These are phyloP conservation scores for Xanthorhoe spadicearia DNA, from an alignment of 2,888 invertebrate species.

Conservation along the genomic window DNA sequence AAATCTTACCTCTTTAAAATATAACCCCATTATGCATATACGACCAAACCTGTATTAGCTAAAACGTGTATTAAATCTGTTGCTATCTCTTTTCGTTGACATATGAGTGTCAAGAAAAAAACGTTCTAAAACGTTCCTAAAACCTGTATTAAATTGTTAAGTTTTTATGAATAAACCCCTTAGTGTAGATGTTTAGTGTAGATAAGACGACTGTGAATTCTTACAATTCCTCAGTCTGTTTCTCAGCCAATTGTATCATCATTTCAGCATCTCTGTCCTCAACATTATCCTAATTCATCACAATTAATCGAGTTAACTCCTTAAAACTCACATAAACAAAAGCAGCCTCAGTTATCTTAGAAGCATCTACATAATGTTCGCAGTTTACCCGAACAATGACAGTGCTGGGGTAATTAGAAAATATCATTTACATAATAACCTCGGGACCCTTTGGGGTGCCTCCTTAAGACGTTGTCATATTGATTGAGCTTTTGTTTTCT, in stretches of 20 bases:
- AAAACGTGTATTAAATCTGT: too few relatives aligned
- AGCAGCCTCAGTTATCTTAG: conserved; percentile 18
- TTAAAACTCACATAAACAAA: conserved; percentile 46
- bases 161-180: too few relatives aligned
- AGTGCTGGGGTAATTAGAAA: conserved; percentile 42
- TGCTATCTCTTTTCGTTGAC: too few relatives aligned
- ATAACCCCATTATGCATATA: too few relatives aligned
- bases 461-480: neutral
- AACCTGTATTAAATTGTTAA: too few relatives aligned
- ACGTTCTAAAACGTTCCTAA: too few relatives aligned
- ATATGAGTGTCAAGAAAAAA: too few relatives aligned
- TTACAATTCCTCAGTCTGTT: neutral
- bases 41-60: too few relatives aligned
- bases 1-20: too few relatives aligned
- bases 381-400: conserved; percentile 38
- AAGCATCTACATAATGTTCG: conserved; percentile 32
- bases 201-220: too few relatives aligned
- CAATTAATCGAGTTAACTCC: conserved; percentile 37
- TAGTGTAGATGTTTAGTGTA: too few relatives aligned
- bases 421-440: conserved; percentile 47
- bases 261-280: conserved; percentile 6
- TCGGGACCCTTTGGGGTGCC: neutral
- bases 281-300: conserved; percentile 33
- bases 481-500: neutral
- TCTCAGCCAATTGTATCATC: neutral